phyloP scores from a whole-genome alignment of 2,888 invertebrate genomes.

The Tethea ocularis region DNA sequence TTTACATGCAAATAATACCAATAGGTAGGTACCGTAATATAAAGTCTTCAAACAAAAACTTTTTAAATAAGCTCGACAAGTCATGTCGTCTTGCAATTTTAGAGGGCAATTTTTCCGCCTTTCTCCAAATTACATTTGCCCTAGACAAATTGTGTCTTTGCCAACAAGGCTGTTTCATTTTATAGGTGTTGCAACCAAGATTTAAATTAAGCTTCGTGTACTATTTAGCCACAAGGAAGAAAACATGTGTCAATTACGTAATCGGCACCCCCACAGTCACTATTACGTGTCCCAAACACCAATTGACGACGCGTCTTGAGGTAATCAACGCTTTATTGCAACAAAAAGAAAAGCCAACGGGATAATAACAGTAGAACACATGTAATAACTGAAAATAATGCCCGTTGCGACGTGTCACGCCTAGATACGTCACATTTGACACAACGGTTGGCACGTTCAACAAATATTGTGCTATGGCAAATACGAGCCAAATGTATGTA shows the following conservation, averaged over 20 bases:
- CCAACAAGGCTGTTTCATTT: not conserved
- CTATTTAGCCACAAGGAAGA: constrained; percentile 24
- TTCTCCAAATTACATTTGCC: not conserved
- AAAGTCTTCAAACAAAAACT: not conserved
- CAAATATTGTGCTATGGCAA: constrained; percentile 81
- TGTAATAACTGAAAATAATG: constrained; percentile 74
- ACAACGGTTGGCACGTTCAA: constrained; percentile 77
- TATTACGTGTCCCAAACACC: constrained; percentile 54
- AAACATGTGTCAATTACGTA: constrained; percentile 46
- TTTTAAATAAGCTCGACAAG: not conserved
- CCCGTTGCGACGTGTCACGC: constrained; percentile 71
- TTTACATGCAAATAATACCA: too few relatives aligned
- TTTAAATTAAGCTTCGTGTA: constrained; percentile 7
- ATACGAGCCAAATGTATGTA: constrained; percentile 69
- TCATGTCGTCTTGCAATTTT: constrained; percentile 1
- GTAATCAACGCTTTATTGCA: constrained; percentile 79
- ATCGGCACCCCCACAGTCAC: constrained; percentile 67
- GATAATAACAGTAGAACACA: constrained; percentile 64
- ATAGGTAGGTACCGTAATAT: too few relatives aligned
- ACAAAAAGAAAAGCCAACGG: constrained; percentile 68
- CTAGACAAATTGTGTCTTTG: not conserved
- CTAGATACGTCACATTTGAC: constrained; percentile 77
- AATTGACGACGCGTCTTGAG: constrained; percentile 58
- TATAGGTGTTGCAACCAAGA: not conserved
- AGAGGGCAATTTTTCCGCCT: not conserved